Base-by-base conservation (phyloP, 2,888 invertebrate species). In the Campopleginae sp. region DNA sequence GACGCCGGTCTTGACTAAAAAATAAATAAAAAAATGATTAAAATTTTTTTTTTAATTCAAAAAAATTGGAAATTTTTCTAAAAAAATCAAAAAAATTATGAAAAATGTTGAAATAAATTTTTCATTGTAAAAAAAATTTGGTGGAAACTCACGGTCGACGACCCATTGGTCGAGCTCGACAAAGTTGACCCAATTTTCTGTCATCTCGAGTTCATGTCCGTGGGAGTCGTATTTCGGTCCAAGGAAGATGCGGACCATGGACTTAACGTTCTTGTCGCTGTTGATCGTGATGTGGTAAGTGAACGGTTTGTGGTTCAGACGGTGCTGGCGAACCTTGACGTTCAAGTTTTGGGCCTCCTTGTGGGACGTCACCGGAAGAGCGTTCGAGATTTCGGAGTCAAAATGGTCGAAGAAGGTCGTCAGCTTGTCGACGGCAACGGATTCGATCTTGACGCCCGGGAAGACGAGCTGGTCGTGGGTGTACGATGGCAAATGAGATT, bases 291-390 rank as follows among this genome's bases (percentile, higher is more conserved):
- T 93, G 78, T 94, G 94, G 86, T 96, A 95, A 77, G 94, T 94
- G 94, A 96, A 97, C 0, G 95, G 94, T 84, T 96, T 95, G 94
- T 97, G 96, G 93, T 96, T 96, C 48, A 97, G 94, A 88, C 97
- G 96, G 84, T 95, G 94, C 92, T 97, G 96, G 79, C 96, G 95
- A 2, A 96, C 95, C 88, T 95, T 94, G 89, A 95, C 95, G 89
- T 95, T 95, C 51, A 94, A 91, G 86, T 93, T 92, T 17, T 91
- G 88, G 90, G 92, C 94, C 92, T 95, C 94, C 88, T 95, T 94
- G 46, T 94, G 87, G 4, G 81, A 78, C 7, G 80, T 78, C 17
- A 87, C 88, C 2, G 91, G 93, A 19, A 96, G 91, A 38, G 94
- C 94, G 89, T 95, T 95, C 84, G 94, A 95, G 38, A 97, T 93